These are phyloP conservation scores for Malurus alboscapulatus DNA, from an alignment of 2,113 vertebrate species.

Conservation along the genomic window DNA sequence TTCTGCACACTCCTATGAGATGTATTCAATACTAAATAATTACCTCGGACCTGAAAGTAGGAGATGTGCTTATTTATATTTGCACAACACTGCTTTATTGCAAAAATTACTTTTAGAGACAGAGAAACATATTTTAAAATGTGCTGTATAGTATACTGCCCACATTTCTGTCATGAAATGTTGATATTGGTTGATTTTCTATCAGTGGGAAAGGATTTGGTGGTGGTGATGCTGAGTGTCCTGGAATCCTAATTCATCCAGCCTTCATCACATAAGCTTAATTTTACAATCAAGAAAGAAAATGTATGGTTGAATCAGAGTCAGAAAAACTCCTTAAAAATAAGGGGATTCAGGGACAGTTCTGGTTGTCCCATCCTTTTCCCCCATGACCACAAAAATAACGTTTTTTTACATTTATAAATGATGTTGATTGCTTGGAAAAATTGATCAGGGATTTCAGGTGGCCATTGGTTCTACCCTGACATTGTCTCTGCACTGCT, in stretches of 20 bases:
- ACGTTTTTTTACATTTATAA: background rate
- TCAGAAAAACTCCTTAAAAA: background rate
- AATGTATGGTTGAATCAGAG: background rate
- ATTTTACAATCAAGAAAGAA: background rate
- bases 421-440: background rate
- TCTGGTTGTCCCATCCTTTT: background rate
- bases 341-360: background rate
- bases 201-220: background rate
- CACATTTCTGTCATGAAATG: background rate
- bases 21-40: background rate
- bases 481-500: fast-evolving
- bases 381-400: fast-evolving
- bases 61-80: background rate
- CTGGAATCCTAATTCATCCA: background rate
- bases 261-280: background rate
- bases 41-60: background rate
- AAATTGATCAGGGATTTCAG: background rate
- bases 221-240: background rate
- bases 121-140: background rate
- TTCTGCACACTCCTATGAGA: fast-evolving
- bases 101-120: background rate
- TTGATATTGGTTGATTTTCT: background rate
- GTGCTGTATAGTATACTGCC: background rate
- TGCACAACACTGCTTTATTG: background rate
- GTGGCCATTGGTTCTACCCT: background rate